These are phyloP conservation scores for Sitobion miscanthi DNA, from an alignment of 1,140 invertebrate species.

Conservation along the genomic window DNA sequence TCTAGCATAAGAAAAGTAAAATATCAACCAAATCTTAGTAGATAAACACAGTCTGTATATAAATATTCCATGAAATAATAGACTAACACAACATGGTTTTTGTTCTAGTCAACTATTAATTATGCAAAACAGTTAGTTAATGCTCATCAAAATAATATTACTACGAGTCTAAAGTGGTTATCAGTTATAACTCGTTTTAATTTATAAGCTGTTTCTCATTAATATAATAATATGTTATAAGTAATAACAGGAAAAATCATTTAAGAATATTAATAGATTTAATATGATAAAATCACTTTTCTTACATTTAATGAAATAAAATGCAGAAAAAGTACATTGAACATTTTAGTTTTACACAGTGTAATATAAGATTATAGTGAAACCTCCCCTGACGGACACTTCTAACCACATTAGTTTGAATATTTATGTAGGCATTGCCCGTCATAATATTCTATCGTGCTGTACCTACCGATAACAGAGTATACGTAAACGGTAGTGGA, in stretches of 20 bases:
- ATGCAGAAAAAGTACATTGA: not conserved
- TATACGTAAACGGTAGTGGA: too few relatives aligned
- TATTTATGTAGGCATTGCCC: not conserved
- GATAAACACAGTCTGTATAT: not conserved
- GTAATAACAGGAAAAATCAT: not conserved
- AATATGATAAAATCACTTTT: not conserved
- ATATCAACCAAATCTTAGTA: not conserved
- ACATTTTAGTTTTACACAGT: not conserved
- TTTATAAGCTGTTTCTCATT: not conserved
- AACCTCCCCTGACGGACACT: too few relatives aligned
- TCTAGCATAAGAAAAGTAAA: not conserved
- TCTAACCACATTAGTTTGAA: not conserved
- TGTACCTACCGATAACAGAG: too few relatives aligned
- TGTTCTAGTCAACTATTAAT: not conserved
- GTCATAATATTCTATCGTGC: not conserved
- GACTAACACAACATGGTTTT: not conserved
- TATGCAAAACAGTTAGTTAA: not conserved
- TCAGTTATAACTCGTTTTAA: not conserved
- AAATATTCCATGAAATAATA: not conserved
- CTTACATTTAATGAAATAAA: not conserved
- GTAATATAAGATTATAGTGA: not conserved
- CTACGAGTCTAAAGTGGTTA: not conserved
- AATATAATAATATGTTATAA: not conserved
- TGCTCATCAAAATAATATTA: not conserved
- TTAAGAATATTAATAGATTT: not conserved